phyloP scores from a whole-genome alignment of 1,140 invertebrate species.

The Atopsyche davidsoni region DNA sequence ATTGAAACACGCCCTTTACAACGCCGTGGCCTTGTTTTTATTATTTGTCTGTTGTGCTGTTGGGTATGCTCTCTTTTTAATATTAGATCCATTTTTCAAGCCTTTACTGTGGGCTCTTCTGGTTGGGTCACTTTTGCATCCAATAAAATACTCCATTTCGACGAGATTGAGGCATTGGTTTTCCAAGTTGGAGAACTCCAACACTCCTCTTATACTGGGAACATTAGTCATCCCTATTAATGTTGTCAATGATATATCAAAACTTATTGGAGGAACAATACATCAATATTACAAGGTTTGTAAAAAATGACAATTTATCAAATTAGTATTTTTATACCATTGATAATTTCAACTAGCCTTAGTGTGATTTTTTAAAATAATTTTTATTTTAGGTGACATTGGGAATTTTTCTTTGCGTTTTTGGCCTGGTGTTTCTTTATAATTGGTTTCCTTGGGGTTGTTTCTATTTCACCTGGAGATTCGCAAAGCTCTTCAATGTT shows the following conservation, averaged over 20 bases:
- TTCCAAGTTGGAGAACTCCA: constrained; percentile 51
- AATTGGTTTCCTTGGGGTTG: constrained; percentile 41
- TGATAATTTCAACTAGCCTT: neutral
- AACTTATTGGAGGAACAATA: constrained; percentile 60
- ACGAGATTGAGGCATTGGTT: constrained; percentile 68
- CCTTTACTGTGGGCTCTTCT: constrained; percentile 90
- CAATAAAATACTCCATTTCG: constrained; percentile 74
- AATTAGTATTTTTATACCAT: neutral
- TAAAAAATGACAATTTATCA: too few relatives aligned
- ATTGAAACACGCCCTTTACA: constrained; percentile 82
- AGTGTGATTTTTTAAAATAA: neutral
- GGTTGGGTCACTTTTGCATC: constrained; percentile 83
- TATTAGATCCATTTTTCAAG: constrained; percentile 83
- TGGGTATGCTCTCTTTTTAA: constrained; percentile 69
- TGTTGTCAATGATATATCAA: constrained; percentile 62
- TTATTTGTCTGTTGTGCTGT: constrained; percentile 60
- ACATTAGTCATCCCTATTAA: constrained; percentile 68
- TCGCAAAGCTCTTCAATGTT: constrained; percentile 39
- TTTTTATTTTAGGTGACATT: constrained; percentile 40
- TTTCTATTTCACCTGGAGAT: constrained; percentile 41
- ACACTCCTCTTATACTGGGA: constrained; percentile 60
- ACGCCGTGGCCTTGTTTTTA: constrained; percentile 70
- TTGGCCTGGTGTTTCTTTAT: constrained; percentile 43
- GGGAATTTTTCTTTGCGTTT: constrained; percentile 38
- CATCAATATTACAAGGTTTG: constrained; percentile 54